phyloP scores from a whole-genome alignment of 2,888 invertebrate species.

The Sepiola atlantica region DNA sequence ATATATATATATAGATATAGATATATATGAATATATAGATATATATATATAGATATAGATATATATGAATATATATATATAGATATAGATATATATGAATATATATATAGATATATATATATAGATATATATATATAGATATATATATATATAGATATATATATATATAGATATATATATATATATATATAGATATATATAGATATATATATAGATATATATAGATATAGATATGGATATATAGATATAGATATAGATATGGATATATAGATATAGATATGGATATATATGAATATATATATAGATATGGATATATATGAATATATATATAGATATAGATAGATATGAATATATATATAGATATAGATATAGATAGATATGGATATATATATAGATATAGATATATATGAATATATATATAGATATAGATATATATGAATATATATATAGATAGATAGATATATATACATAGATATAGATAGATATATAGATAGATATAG shows the following conservation, averaged over 20 bases:
- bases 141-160: too few relatives aligned
- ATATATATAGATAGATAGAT: constrained; percentile 24
- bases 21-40: too few relatives aligned
- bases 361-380: neutral
- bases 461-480: too few relatives aligned
- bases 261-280: neutral
- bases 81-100: neutral
- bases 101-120: neutral
- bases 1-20: too few relatives aligned
- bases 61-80: neutral
- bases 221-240: neutral
- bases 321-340: neutral
- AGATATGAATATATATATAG: neutral
- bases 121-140: neutral
- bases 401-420: neutral
- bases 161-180: too few relatives aligned
- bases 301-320: neutral
- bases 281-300: neutral
- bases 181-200: neutral
- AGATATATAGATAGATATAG: neutral
- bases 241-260: neutral
- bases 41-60: constrained; percentile 24
- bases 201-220: neutral
- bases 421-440: neutral
- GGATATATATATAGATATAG: neutral